Conservation (phyloP, 2,113 vertebrate genomes). For the Caranx ignobilis region DNA sequence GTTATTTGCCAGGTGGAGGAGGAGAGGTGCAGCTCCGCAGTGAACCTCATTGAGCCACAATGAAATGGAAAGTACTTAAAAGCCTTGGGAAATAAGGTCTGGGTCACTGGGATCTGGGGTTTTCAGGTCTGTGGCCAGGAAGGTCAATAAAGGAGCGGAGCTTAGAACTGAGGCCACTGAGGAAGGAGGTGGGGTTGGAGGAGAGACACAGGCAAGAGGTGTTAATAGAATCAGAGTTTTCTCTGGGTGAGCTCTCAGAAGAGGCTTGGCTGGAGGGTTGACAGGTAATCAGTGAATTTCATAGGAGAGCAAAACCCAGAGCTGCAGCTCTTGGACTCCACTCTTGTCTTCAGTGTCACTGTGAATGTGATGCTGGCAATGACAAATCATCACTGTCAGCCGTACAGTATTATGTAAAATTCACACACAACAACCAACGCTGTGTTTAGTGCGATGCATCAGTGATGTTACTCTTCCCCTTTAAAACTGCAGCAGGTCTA, state of each 20-base stretch:
- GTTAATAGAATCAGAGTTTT: constrained; percentile 75
- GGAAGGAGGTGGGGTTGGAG: constrained; percentile 20
- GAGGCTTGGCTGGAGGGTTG: constrained; percentile 57
- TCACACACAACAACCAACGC: constrained; percentile 20
- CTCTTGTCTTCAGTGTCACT: constrained; percentile 50
- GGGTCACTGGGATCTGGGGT: constrained; percentile 58
- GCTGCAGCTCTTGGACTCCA: constrained; percentile 30
- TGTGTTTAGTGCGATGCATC: constrained; percentile 1
- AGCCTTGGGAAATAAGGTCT: constrained; percentile 66
- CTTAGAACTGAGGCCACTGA: constrained; percentile 16
- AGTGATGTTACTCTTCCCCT: not conserved
- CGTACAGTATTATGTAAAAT: constrained; percentile 27
- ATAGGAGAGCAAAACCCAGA: constrained; percentile 50
- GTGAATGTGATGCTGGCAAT: constrained; percentile 34
- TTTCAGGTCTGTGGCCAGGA: constrained; percentile 53
- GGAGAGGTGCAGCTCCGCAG: constrained; percentile 32
- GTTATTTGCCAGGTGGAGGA: constrained; percentile 35
- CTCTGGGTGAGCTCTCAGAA: constrained; percentile 61
- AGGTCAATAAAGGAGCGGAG: constrained; percentile 69
- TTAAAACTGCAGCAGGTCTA: constrained; percentile 14
- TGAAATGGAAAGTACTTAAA: constrained; percentile 60
- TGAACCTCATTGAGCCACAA: constrained; percentile 65
- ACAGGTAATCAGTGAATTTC: constrained; percentile 75
- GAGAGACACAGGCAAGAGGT: constrained; percentile 45
- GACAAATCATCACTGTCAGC: constrained; percentile 51